phyloP scores from a whole-genome alignment of 2,797 vertebrate species.

The Diplodus sargus region DNA sequence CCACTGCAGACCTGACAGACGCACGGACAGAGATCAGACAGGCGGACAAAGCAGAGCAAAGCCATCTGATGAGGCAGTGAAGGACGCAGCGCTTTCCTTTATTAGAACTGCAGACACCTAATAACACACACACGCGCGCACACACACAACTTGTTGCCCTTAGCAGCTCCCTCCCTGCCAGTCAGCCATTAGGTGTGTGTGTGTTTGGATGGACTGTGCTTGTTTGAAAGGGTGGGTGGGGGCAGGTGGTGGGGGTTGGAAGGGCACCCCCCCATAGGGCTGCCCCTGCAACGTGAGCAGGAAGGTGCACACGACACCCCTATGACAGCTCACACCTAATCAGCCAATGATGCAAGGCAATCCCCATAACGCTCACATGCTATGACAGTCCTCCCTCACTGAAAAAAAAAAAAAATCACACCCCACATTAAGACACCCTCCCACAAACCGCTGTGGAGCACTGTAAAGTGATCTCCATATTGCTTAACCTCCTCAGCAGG shows the following conservation, averaged over 20 bases:
- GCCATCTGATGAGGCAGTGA: conserved; percentile 81
- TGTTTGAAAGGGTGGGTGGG: conserved; percentile 70
- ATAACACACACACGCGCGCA: conserved; percentile 73
- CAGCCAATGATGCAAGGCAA: conserved; percentile 81
- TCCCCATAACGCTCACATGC: conserved; percentile 74
- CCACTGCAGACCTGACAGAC: conserved; percentile 60
- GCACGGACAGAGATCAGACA: conserved; percentile 60
- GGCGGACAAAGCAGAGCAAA: conserved; percentile 72
- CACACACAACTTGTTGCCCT: conserved; percentile 71
- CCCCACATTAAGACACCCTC: conserved; percentile 16
- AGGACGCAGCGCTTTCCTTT: conserved; percentile 82
- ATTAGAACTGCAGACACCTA: conserved; percentile 86
- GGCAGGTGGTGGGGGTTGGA: conserved; percentile 43
- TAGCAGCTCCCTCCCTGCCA: conserved; percentile 72
- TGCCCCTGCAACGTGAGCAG: conserved; percentile 84
- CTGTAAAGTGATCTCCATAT: conserved; percentile 40
- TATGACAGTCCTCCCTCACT: conserved; percentile 15
- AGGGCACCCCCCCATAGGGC: conserved; percentile 76
- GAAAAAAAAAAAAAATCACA: background rate
- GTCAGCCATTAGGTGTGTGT: conserved; percentile 67
- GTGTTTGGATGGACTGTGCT: conserved; percentile 74
- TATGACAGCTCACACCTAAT: conserved; percentile 79
- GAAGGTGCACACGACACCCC: conserved; percentile 80
- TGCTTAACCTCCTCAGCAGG: conserved; percentile 39
- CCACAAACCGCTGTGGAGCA: conserved; percentile 5